Evolutionary conservation across 2,113 vertebrate genomes (phyloP).

Genomic region (Apodemus speciosus): DNA sequence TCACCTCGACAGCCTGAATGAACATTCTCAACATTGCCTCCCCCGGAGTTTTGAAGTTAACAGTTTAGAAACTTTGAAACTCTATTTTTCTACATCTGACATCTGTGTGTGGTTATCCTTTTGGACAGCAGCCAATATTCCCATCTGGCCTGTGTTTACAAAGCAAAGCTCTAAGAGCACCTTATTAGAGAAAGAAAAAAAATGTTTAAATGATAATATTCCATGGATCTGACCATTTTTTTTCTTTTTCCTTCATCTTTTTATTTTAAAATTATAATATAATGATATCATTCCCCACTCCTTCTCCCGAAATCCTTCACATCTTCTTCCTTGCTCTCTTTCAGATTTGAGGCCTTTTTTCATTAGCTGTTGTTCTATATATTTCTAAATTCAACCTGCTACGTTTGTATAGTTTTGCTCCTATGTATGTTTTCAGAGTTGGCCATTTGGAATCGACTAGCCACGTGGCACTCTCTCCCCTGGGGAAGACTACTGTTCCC

Average conservation of each 20-base stretch:
- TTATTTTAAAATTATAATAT: neutral
- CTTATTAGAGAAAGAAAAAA: neutral
- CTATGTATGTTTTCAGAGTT: neutral
- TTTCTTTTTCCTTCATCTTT: neutral
- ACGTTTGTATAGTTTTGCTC: neutral
- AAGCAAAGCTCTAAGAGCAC: neutral
- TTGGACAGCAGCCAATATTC: neutral
- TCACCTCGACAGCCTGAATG: neutral
- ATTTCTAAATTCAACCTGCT: neutral
- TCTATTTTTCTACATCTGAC: neutral
- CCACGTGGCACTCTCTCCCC: neutral
- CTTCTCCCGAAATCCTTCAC: neutral
- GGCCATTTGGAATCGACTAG: neutral
- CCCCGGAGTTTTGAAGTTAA: constrained; percentile 6
- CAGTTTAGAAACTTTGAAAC: neutral
- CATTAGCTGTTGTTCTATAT: neutral
- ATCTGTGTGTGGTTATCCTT: constrained; percentile 10
- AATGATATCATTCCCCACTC: too few species aligned
- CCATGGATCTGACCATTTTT: neutral
- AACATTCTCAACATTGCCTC: neutral
- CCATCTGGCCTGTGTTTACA: constrained; percentile 39
- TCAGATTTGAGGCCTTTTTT: neutral
- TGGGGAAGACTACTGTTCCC: neutral
- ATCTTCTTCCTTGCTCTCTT: neutral
- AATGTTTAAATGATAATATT: neutral